Evolutionary conservation across 2,113 vertebrate genomes (phyloP), one percentile per base, ranked within the genome.

Genomic region (Numida meleagris): DNA sequence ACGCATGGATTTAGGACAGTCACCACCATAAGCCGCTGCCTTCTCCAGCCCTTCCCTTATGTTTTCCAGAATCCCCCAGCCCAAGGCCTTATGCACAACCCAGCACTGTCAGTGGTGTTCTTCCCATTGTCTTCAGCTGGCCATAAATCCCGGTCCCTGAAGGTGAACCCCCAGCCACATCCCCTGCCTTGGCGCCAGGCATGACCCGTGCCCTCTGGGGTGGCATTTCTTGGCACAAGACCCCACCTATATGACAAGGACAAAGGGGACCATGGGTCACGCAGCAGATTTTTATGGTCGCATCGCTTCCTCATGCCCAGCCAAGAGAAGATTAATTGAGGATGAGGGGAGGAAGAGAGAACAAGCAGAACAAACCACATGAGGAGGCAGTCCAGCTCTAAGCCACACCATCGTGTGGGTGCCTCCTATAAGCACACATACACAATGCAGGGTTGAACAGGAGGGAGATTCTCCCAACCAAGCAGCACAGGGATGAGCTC

Each of bases 361-460:
- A 33, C 14, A 65, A 91, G 17, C 12, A 4, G 43, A 23, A 58
- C 72, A 90, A 76, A 48, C 80, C 74, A 14, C 10, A 3, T 2
- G 3, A 85, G 20, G 45, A 53, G 72, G 66, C 74, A 58, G 74
- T 25, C 2, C 13, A 59, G 61, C 42, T 27, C 0, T 15, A 71
- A 88, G 86, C 3, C 51, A 6, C 43, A 36, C 38, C 55, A 40
- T n/a, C 58, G 23, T n/a, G 45, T 1, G 3, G 63, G 65, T 36
- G 11, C 53, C 18, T 48, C 42, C 68, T 24, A 5, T 1, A 15
- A 62, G 29, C 6, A 16, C 58, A 23, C 68, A 36, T 7, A 4
- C 16, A 7, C 6, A 0, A 1, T 25, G 4, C 8, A 0, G 1
- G 51, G 51, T 45, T 1, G 81, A 82, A 57, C 25, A 50, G 67